Conservation (phyloP, 2,113 vertebrate species). For the Hydrochoerus hydrochaeris region DNA sequence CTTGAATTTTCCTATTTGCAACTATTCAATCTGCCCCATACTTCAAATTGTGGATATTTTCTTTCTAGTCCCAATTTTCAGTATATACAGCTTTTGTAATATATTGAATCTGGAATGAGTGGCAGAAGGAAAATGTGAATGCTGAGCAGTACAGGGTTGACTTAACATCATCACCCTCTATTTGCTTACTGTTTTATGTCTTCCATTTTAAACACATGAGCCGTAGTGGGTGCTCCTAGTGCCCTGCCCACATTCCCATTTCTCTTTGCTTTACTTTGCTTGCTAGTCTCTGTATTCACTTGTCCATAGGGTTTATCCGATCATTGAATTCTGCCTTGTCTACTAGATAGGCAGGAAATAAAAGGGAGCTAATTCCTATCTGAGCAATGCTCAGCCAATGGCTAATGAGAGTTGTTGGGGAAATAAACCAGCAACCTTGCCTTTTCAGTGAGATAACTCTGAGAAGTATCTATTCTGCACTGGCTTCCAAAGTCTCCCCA, state of each 20-base stretch:
- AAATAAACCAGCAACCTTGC: not conserved
- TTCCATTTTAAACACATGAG: not conserved
- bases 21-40: not conserved
- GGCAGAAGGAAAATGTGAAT: not conserved
- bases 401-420: not conserved
- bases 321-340: conserved; percentile 9
- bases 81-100: not conserved
- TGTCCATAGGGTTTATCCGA: not conserved
- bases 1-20: not conserved
- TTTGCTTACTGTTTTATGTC: not conserved
- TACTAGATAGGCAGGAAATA: not conserved
- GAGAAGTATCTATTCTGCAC: not conserved
- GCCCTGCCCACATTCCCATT: not conserved
- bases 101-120: not conserved
- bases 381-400: not conserved
- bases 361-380: not conserved
- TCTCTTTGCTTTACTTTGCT: not conserved
- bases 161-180: not conserved
- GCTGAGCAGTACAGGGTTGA: not conserved
- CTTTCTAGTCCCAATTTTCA: not conserved
- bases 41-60: not conserved
- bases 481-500: not conserved
- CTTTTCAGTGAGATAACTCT: not conserved
- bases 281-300: not conserved
- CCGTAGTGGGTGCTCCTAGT: not conserved